Base-by-base conservation (phyloP, 2,888 invertebrate genomes). In the Aleiodes leptofemur region DNA sequence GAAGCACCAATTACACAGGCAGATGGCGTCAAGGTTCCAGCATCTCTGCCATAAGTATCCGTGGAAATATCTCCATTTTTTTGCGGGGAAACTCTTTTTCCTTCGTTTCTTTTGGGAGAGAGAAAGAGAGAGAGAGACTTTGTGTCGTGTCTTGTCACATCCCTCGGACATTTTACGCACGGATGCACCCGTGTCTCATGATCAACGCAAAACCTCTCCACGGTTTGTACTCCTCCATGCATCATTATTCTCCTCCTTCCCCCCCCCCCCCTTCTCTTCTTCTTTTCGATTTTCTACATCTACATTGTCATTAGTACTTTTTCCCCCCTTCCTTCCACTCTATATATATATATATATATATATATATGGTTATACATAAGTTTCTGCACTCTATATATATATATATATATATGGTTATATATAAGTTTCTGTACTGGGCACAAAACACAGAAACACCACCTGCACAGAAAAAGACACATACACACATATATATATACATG, bases 221-320 rank as follows among this genome's bases (percentile, higher is more conserved):
- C 43, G 43, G 64, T 48, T 43, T 64, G 64, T 64, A 64, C 64
- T 43, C 43, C 16, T 43, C 43, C 43, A 43, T 43, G 64, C 64
- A 86, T 87, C 83, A 85, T 84, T 86, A 85, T 85, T 85, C 34
- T 84, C 82, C 79, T 81, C 81, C 83, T 8, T 23, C 1, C 23
- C 2, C 23, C 23, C 23, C 23, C 2, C 23, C 23, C 23, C 23
- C 23, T 23, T 2, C 23, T 2, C 23, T 23, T 23, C 23, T 23
- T 23, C 23, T 23, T 1, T 23, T 23, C 23, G 23, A 43, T 43
- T 43, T 85, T 84, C 84, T 82, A 85, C 85, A 86, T 85, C 84
- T 82, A 84, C 85, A 85, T 86, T 87, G 87, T 87, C 87, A 88
- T 88, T 87, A 86, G 4, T 43, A 14, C 43, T 43, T 43, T 64